These are phyloP conservation scores for Nyctibius grandis DNA, from an alignment of 2,797 vertebrate genomes.

Conservation along the genomic window DNA sequence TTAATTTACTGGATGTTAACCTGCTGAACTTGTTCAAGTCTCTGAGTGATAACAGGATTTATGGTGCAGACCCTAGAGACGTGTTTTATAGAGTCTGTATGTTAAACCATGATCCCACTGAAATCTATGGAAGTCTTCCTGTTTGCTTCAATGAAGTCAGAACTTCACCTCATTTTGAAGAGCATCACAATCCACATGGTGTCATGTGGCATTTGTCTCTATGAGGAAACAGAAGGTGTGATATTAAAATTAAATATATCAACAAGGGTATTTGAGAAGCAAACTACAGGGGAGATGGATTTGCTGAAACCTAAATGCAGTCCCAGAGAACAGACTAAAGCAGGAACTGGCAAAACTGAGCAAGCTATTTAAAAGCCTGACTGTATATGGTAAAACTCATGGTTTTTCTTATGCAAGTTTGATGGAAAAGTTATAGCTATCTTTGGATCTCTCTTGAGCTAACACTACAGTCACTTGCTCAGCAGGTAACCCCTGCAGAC, in stretches of 20 bases:
- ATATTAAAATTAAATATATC: neutral
- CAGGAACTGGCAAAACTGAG: neutral
- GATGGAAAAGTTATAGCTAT: neutral
- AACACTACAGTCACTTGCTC: neutral
- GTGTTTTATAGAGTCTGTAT: neutral
- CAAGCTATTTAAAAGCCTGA: neutral
- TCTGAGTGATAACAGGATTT: neutral
- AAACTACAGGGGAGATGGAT: neutral
- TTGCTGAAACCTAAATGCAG: neutral
- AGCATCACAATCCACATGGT: neutral
- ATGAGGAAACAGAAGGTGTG: neutral
- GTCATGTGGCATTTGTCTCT: neutral
- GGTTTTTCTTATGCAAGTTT: neutral
- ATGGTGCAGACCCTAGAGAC: neutral
- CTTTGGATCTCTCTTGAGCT: neutral
- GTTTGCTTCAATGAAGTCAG: neutral
- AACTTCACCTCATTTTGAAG: neutral
- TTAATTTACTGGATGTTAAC: neutral
- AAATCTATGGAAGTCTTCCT: neutral
- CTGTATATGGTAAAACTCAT: neutral
- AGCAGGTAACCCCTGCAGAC: neutral
- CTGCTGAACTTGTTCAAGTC: neutral
- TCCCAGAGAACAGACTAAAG: neutral
- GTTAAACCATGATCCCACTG: neutral
- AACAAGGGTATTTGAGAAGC: neutral